These are phyloP conservation scores for Physocephala rufipes DNA, from an alignment of 2,888 invertebrate species.

Conservation along the genomic window DNA sequence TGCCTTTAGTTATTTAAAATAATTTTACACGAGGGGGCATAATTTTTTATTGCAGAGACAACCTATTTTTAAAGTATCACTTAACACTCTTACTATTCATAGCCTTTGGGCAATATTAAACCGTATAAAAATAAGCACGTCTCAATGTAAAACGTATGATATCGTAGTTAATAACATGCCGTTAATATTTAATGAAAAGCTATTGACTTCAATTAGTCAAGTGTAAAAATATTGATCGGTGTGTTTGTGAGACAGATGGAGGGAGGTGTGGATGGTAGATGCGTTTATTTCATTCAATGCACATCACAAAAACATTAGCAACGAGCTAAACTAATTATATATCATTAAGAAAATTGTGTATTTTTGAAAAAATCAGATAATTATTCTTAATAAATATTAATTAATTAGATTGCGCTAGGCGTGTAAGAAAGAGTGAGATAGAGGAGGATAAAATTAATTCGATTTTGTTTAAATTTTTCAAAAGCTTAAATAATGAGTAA, in stretches of 20 bases:
- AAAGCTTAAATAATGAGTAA: no score
- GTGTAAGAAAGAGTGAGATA: no score
- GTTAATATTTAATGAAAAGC: conserved; percentile 4
- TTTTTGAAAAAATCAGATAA: background rate
- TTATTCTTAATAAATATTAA: no score
- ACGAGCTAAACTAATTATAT: background rate
- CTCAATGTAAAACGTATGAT: conserved; percentile 1
- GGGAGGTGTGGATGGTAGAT: no score
- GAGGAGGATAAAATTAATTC: no score
- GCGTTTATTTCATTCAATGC: background rate
- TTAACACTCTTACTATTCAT: background rate
- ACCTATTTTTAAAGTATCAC: background rate
- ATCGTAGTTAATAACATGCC: background rate
- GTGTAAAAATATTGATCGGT: background rate
- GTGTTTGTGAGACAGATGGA: no score
- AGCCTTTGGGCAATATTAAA: background rate
- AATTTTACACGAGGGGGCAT: no score
- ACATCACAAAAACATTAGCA: conserved; percentile 5
- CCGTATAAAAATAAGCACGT: background rate
- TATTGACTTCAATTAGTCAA: background rate
- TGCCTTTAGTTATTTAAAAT: no score
- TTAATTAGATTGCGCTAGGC: no score
- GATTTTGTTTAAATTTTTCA: no score
- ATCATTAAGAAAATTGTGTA: conserved; percentile 5
- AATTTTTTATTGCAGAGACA: no score